Evolutionary conservation across 2,113 vertebrate genomes (phyloP).

Genomic region (Channa maculata): DNA sequence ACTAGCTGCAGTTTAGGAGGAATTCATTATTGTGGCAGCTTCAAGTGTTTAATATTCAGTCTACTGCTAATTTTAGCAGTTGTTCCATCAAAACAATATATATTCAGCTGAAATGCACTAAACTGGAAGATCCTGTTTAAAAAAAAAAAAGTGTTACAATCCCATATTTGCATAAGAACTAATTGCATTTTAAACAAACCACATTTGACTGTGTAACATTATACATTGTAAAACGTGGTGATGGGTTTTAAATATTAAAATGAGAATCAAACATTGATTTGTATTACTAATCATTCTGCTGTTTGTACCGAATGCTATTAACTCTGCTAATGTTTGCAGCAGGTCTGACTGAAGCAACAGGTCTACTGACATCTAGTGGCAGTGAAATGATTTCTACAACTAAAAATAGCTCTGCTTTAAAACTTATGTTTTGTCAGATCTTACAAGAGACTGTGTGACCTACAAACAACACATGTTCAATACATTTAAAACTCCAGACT

Average conservation of each 20-base stretch:
- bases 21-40: too few species aligned
- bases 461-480: background rate
- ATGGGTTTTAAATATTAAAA: background rate
- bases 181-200: background rate
- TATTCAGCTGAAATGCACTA: too few species aligned
- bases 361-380: slow-evolving; percentile 56
- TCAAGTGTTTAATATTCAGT: too few species aligned
- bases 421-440: background rate
- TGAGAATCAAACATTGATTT: background rate
- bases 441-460: too few species aligned
- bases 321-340: background rate
- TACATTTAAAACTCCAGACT: background rate
- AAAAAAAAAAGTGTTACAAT: too few species aligned
- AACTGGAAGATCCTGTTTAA: too few species aligned
- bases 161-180: too few species aligned
- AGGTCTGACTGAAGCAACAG: background rate
- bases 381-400: background rate
- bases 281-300: background rate
- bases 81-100: too few species aligned
- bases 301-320: background rate
- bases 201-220: background rate
- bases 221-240: background rate
- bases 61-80: too few species aligned
- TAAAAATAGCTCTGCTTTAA: background rate
- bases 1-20: too few species aligned